phyloP scores from a whole-genome alignment of 2,888 invertebrate genomes.

The Synanthedon formicaeformis region DNA sequence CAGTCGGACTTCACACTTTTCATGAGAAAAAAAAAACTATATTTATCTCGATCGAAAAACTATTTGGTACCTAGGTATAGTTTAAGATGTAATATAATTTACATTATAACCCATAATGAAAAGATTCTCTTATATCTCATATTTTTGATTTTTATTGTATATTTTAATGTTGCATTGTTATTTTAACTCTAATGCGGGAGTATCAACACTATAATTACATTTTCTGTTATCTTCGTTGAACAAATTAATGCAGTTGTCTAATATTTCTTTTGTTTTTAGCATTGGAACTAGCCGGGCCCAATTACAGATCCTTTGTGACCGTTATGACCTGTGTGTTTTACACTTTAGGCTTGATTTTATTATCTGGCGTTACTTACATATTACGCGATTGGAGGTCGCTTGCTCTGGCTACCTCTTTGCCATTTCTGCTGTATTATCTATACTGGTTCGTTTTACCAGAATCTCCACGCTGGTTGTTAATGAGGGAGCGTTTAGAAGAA shows the following conservation, averaged over 20 bases:
- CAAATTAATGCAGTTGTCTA: neutral
- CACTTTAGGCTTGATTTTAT: conserved; percentile 84
- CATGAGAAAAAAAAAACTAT: no score
- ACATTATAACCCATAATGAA: no score
- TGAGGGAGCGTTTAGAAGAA: conserved; percentile 84
- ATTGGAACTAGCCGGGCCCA: conserved; percentile 90
- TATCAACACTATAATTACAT: neutral
- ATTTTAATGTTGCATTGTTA: neutral
- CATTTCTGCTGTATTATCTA: conserved; percentile 85
- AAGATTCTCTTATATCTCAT: neutral
- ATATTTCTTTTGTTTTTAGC: conserved; percentile 69
- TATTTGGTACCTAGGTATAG: no score
- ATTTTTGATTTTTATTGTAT: neutral
- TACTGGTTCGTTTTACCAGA: conserved; percentile 91
- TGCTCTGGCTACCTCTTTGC: conserved; percentile 84
- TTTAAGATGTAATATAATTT: no score
- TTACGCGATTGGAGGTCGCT: conserved; percentile 87
- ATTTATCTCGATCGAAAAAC: no score
- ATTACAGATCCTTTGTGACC: conserved; percentile 91
- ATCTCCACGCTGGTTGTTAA: conserved; percentile 91
- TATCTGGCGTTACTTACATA: conserved; percentile 87
- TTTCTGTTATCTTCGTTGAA: neutral
- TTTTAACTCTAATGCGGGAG: neutral
- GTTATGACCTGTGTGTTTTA: conserved; percentile 94
- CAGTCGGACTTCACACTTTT: no score